phyloP scores from a whole-genome alignment of 64 coral and sea anemone genomes.

The Montipora foliosa region DNA sequence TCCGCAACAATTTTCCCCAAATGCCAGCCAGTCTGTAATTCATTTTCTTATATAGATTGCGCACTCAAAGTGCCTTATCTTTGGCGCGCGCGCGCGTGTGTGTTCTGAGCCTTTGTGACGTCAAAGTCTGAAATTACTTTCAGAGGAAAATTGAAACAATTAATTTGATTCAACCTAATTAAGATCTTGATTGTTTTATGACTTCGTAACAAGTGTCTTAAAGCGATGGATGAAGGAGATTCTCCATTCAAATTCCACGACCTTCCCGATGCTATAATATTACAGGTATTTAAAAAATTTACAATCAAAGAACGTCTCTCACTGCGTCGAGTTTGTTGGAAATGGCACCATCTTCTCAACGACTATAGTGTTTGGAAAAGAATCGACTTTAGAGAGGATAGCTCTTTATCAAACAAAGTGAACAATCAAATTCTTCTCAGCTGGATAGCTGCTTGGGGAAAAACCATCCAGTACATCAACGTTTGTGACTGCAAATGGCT shows the following conservation, averaged over 20 bases:
- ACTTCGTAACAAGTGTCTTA: neutral
- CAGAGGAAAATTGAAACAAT: neutral
- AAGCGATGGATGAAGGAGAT: neutral
- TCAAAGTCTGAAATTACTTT: neutral
- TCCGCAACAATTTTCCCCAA: no score
- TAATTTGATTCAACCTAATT: neutral
- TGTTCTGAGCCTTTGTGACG: neutral
- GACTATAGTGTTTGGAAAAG: constrained; percentile 83
- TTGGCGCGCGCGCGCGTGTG: no score
- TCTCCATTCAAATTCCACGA: constrained; percentile 14
- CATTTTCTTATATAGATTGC: no score
- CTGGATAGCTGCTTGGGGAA: constrained; percentile 76
- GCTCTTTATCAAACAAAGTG: constrained; percentile 40
- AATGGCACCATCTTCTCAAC: constrained; percentile 66
- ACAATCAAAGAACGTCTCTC: constrained; percentile 52
- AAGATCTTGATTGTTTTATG: neutral
- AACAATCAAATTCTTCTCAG: constrained; percentile 72
- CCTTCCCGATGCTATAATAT: constrained; percentile 64
- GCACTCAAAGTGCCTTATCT: no score
- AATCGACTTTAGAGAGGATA: constrained; percentile 64
- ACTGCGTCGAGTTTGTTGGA: constrained; percentile 75
- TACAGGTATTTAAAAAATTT: constrained; percentile 49
- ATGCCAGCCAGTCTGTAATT: no score
- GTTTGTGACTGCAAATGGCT: constrained; percentile 81
- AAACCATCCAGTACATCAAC: constrained; percentile 64